Conservation (phyloP, 1,140 invertebrate genomes). For the Papilio helenus region DNA sequence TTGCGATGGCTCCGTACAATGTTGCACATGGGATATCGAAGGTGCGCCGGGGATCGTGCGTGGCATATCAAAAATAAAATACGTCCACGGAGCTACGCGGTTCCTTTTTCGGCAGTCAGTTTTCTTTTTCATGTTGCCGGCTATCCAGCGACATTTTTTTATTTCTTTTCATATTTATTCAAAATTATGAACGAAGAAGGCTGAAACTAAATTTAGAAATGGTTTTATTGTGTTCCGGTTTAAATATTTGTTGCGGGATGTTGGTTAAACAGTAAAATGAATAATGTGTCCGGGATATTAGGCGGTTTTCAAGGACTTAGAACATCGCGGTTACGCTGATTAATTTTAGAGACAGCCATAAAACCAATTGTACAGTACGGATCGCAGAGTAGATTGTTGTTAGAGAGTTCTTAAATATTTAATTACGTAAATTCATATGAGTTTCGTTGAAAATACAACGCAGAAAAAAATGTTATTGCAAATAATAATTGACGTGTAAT, state of each 20-base stretch:
- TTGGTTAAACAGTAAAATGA: slow-evolving; percentile 27
- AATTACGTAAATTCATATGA: neutral
- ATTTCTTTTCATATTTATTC: neutral
- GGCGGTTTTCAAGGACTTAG: slow-evolving; percentile 22
- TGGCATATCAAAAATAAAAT: slow-evolving; percentile 9
- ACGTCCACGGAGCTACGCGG: neutral
- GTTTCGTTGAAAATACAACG: neutral
- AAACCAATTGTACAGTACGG: slow-evolving; percentile 20
- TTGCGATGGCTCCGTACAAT: slow-evolving; percentile 21
- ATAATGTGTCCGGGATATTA: slow-evolving; percentile 26
- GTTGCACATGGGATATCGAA: slow-evolving; percentile 11
- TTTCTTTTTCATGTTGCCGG: neutral
- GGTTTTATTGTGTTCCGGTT: neutral
- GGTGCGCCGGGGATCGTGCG: slow-evolving; percentile 2
- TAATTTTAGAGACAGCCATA: slow-evolving; percentile 30
- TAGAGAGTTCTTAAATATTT: slow-evolving; percentile 6
- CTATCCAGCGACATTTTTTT: neutral
- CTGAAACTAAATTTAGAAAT: neutral
- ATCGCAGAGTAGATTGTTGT: slow-evolving; percentile 2
- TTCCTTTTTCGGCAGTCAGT: neutral
- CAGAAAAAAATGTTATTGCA: no score
- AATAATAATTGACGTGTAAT: neutral
- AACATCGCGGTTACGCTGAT: slow-evolving; percentile 24
- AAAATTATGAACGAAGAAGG: neutral
- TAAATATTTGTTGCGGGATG: slow-evolving; percentile 19